Conservation (phyloP, 2,797 vertebrate species). For the Taenioides sp. region DNA sequence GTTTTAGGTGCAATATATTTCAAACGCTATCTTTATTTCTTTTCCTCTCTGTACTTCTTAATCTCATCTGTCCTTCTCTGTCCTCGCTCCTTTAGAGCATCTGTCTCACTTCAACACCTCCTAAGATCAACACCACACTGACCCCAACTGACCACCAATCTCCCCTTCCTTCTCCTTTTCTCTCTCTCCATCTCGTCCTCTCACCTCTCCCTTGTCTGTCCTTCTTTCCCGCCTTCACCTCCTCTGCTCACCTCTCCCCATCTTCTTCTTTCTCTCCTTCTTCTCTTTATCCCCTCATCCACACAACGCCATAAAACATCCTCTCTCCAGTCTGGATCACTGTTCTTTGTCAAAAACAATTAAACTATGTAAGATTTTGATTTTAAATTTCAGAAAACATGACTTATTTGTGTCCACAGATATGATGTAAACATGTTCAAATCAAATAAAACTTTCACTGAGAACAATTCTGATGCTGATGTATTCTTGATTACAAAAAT, state of each 20-base stretch:
- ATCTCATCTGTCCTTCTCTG: neutral
- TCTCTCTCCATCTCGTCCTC: neutral
- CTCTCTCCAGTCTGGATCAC: neutral
- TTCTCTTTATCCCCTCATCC: no score
- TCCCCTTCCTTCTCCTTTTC: no score
- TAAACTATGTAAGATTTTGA: no score
- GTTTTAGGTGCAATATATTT: neutral
- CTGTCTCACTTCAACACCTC: constrained; percentile 6
- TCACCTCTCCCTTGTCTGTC: neutral
- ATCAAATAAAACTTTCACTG: no score
- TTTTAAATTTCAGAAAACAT: no score
- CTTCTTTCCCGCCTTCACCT: neutral
- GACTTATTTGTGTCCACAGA: no score
- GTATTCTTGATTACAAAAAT: no score
- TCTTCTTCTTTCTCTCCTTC: neutral
- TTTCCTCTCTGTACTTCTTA: neutral
- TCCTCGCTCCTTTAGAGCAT: neutral
- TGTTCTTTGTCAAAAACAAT: neutral
- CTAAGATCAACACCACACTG: neutral
- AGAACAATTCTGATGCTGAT: no score
- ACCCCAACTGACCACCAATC: neutral
- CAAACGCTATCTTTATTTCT: neutral
- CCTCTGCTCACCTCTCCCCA: neutral
- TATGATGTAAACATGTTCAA: no score
- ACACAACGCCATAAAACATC: neutral